Percentiles rank a stretch among this genome's conserved stretches.
Evolutionary conservation across 1,140 invertebrate genomes (phyloP).

Genomic region (Trachelipus rathkii): DNA sequence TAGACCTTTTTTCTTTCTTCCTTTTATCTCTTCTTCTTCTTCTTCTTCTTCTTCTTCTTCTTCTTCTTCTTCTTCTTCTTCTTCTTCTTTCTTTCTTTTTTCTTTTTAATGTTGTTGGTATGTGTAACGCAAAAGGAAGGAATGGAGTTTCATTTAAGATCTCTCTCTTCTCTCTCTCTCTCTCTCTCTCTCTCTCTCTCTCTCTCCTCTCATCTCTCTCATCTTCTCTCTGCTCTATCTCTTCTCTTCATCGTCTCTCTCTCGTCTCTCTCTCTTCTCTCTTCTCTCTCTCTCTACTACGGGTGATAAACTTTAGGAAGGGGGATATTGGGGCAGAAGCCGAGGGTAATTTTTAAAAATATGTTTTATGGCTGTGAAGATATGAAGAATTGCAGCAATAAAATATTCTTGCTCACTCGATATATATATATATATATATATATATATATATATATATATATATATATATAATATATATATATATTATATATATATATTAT

Average conservation of each 20-base stretch:
- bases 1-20: background rate
- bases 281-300: too few relatives aligned
- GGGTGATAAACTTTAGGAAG: too few relatives aligned
- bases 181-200: too few relatives aligned
- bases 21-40: background rate
- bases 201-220: too few relatives aligned
- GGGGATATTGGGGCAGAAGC: too few relatives aligned
- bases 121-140: background rate
- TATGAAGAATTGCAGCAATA: background rate
- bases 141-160: background rate
- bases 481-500: background rate
- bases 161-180: too few relatives aligned
- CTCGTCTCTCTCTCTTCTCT: too few relatives aligned
- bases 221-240: too few relatives aligned
- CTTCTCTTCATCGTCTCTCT: too few relatives aligned
- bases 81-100: background rate
- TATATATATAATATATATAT: background rate
- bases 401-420: background rate
- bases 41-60: background rate
- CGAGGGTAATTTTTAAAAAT: slow-evolving; percentile 1
- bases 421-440: background rate
- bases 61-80: background rate
- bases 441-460: background rate
- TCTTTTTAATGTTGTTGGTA: background rate
- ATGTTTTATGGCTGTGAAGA: background rate